A percentile compares a stretch with the other conserved stretches of the same genome.
Conservation (phyloP, 2,797 vertebrate genomes). For the Calcarius lapponicus region DNA sequence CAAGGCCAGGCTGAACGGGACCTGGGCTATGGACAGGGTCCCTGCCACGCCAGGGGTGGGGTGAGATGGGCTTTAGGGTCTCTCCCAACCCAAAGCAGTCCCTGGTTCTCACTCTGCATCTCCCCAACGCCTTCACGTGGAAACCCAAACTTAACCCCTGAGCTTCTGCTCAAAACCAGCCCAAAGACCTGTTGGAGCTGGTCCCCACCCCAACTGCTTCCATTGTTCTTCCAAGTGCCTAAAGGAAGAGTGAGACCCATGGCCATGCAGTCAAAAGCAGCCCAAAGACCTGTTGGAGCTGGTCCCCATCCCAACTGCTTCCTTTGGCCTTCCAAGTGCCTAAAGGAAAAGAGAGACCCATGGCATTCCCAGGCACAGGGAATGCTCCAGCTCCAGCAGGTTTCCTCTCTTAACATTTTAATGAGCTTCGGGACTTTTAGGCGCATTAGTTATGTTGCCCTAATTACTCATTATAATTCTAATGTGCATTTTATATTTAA, state of each 20-base stretch:
- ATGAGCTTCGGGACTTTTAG: constrained; percentile 78
- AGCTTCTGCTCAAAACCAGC: neutral
- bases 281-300: too few species aligned
- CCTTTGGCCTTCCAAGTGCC: neutral
- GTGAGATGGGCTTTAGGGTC: neutral
- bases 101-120: neutral
- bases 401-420: constrained; percentile 77
- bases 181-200: neutral
- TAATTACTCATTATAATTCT: constrained; percentile 84
- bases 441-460: constrained; percentile 78
- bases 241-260: too few species aligned
- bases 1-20: neutral
- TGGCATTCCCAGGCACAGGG: neutral
- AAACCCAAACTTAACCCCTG: neutral
- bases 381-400: constrained; percentile 51
- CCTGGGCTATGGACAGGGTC: neutral
- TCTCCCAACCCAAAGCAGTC: neutral
- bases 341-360: constrained; percentile 1
- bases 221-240: too few species aligned
- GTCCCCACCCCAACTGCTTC: too few species aligned
- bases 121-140: neutral
- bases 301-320: neutral
- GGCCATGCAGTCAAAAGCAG: too few species aligned
- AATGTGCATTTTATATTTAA: constrained; percentile 87
- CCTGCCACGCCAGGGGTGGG: neutral